Conservation (phyloP, 2,888 invertebrate genomes). For the Acanthosoma haemorrhoidale region DNA sequence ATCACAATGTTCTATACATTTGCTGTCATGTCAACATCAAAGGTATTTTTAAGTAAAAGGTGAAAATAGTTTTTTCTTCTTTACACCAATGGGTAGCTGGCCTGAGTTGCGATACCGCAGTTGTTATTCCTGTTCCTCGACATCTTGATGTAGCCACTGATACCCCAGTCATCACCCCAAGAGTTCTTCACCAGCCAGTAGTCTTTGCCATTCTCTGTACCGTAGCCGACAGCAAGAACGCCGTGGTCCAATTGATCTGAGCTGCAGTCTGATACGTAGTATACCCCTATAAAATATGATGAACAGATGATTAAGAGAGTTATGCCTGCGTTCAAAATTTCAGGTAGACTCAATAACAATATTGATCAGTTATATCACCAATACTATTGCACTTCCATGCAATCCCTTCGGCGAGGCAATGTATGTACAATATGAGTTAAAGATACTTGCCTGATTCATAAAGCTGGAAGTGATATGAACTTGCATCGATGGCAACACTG, state of each 20-base stretch:
- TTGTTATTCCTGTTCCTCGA: slow-evolving; percentile 48
- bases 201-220: slow-evolving; percentile 46
- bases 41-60: too few species aligned
- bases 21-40: too few species aligned
- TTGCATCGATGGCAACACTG: slow-evolving; percentile 84
- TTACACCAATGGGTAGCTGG: slow-evolving; percentile 45
- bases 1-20: too few species aligned
- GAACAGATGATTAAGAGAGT: background rate
- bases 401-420: too few species aligned
- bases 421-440: too few species aligned
- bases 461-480: slow-evolving; percentile 63
- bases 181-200: slow-evolving; percentile 55
- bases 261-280: slow-evolving; percentile 48
- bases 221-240: slow-evolving; percentile 52
- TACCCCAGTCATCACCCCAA: slow-evolving; percentile 50
- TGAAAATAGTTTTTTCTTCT: too few species aligned
- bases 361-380: too few species aligned
- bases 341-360: background rate
- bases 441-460: slow-evolving; percentile 51
- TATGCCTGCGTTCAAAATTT: background rate
- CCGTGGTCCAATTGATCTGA: slow-evolving; percentile 48
- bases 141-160: slow-evolving; percentile 50
- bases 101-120: slow-evolving; percentile 50
- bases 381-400: too few species aligned
- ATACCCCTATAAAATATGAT: slow-evolving; percentile 47